Conservation (phyloP, 2,797 vertebrate species). For the Etheostoma perlongum region DNA sequence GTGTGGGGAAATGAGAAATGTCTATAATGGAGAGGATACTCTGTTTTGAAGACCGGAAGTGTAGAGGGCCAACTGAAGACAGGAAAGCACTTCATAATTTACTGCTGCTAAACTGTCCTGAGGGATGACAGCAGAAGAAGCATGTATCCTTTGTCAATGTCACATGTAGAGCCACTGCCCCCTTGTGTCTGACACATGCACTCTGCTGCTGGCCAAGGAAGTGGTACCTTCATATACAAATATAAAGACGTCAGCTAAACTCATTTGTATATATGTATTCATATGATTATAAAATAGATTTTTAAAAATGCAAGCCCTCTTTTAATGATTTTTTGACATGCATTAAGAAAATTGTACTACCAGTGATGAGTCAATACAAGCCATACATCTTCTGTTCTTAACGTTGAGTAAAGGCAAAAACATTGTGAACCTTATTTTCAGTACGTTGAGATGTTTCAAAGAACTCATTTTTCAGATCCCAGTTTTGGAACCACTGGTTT, state of each 20-base stretch:
- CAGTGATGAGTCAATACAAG: background rate
- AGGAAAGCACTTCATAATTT: slow-evolving; percentile 55
- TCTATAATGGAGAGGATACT: slow-evolving; percentile 25
- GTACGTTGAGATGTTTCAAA: background rate
- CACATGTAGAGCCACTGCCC: slow-evolving; percentile 64
- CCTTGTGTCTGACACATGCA: slow-evolving; percentile 65
- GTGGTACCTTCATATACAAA: background rate
- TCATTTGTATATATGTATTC: background rate
- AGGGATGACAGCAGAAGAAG: slow-evolving; percentile 14
- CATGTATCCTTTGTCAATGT: background rate
- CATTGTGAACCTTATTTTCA: background rate
- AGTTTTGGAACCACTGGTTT: background rate
- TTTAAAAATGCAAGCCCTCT: background rate
- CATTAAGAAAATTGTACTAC: background rate
- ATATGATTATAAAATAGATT: background rate
- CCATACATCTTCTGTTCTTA: background rate
- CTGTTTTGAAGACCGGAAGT: slow-evolving; percentile 30
- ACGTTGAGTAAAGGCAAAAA: background rate
- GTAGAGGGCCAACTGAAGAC: slow-evolving; percentile 39
- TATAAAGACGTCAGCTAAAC: background rate
- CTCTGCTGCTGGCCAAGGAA: background rate
- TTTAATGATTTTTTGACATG: background rate
- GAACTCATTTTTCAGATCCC: background rate
- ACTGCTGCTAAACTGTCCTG: slow-evolving; percentile 34
- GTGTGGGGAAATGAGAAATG: slow-evolving; percentile 37